Conservation (phyloP, 2,888 invertebrate genomes). For the Automeris io region DNA sequence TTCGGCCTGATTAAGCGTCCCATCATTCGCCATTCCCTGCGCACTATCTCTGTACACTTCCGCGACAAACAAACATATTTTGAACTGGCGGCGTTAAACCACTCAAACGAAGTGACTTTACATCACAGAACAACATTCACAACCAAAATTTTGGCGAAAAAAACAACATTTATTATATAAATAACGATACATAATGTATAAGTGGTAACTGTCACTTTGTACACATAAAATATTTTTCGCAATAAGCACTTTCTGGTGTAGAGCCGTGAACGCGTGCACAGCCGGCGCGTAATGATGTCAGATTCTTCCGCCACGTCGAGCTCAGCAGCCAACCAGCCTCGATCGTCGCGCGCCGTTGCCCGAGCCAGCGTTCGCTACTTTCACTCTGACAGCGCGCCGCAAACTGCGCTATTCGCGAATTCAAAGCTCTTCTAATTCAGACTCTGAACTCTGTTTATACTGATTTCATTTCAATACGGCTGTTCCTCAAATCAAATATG, state of each 20-base stretch:
- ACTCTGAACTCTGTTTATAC: constrained; percentile 47
- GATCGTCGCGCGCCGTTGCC: constrained; percentile 70
- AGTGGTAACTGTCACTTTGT: constrained; percentile 32
- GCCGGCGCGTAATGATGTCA: constrained; percentile 46
- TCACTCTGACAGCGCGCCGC: constrained; percentile 51
- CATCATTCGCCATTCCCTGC: constrained; percentile 54
- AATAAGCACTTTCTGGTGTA: constrained; percentile 28
- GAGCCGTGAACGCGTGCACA: constrained; percentile 38
- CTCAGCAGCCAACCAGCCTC: constrained; percentile 47
- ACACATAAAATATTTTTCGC: constrained; percentile 34
- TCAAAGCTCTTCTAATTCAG: constrained; percentile 31
- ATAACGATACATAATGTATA: constrained; percentile 26
- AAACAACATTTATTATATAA: background rate
- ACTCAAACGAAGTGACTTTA: constrained; percentile 25
- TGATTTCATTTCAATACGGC: no score
- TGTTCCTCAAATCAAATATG: background rate
- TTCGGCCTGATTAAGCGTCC: constrained; percentile 38
- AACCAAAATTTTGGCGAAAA: constrained; percentile 22
- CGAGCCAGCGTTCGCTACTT: constrained; percentile 66
- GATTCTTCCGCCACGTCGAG: constrained; percentile 70
- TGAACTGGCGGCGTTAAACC: constrained; percentile 25
- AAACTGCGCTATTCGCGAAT: constrained; percentile 44
- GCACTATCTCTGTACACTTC: constrained; percentile 45
- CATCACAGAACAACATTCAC: constrained; percentile 29
- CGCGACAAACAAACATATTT: constrained; percentile 54